A percentile compares a stretch with the other conserved stretches of the same genome.
Conservation (phyloP, 2,113 vertebrate species). For the Australoheros scitulus region DNA sequence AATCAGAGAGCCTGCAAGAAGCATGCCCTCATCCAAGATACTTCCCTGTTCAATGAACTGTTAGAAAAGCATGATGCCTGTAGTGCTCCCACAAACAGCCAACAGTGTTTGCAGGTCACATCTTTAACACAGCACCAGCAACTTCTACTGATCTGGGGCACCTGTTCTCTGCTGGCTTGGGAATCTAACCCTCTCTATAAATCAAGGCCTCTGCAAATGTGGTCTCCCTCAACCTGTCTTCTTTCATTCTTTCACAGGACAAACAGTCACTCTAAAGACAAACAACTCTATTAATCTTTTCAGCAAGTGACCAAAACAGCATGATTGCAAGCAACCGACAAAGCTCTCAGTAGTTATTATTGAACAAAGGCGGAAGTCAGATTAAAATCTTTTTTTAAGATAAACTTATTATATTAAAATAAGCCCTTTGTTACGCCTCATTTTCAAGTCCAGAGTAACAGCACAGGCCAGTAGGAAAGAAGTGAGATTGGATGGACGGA, state of each 20-base stretch:
- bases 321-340: not conserved
- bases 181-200: constrained; percentile 4
- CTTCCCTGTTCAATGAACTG: constrained; percentile 32
- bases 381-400: not conserved
- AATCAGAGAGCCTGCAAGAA: not conserved
- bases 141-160: constrained; percentile 7
- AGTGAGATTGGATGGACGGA: not conserved
- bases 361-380: not conserved
- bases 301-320: not conserved
- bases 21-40: not conserved
- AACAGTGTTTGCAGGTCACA: constrained; percentile 6
- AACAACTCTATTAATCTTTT: not conserved
- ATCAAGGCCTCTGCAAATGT: not conserved
- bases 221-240: not conserved
- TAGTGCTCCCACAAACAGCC: not conserved
- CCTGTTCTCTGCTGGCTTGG: constrained; percentile 6
- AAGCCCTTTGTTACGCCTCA: not conserved
- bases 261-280: not conserved
- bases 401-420: not conserved
- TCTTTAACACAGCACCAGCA: not conserved
- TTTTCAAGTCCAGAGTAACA: too few species aligned
- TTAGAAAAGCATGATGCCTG: constrained; percentile 8
- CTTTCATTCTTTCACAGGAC: not conserved
- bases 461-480: not conserved
- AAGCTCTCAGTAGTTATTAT: not conserved